phyloP scores from a whole-genome alignment of 2,113 vertebrate species.

The Pithys albifrons region DNA sequence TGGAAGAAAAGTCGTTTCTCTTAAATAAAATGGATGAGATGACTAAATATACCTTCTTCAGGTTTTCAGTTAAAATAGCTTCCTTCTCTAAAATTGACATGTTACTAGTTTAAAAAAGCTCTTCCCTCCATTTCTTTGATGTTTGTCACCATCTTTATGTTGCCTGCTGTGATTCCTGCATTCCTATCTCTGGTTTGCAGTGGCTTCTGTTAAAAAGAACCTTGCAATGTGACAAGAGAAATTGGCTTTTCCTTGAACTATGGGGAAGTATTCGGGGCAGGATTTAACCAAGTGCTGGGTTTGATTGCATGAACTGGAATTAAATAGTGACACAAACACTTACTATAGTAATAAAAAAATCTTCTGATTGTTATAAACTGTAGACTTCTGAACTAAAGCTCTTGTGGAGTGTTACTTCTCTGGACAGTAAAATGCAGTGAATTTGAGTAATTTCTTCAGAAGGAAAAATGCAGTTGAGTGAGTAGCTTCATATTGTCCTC shows the following conservation, averaged over 20 bases:
- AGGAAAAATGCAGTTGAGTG: neutral
- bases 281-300: neutral
- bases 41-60: neutral
- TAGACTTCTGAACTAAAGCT: neutral
- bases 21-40: neutral
- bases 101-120: neutral
- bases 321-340: neutral
- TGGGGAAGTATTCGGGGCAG: neutral
- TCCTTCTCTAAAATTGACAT: neutral
- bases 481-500: neutral
- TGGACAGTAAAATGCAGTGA: neutral
- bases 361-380: neutral
- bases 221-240: neutral
- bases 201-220: neutral
- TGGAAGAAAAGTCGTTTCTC: neutral
- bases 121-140: neutral
- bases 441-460: neutral
- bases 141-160: slow-evolving; percentile 19
- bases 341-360: neutral
- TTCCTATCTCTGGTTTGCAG: slow-evolving; percentile 3
- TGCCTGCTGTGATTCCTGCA: neutral
- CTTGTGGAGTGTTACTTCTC: neutral
- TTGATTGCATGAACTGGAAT: neutral
- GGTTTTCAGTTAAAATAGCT: slow-evolving; percentile 9
- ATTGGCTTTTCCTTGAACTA: slow-evolving; percentile 9